These are phyloP conservation scores for Gari tellinella DNA, from an alignment of 2,888 invertebrate genomes.

Conservation along the genomic window DNA sequence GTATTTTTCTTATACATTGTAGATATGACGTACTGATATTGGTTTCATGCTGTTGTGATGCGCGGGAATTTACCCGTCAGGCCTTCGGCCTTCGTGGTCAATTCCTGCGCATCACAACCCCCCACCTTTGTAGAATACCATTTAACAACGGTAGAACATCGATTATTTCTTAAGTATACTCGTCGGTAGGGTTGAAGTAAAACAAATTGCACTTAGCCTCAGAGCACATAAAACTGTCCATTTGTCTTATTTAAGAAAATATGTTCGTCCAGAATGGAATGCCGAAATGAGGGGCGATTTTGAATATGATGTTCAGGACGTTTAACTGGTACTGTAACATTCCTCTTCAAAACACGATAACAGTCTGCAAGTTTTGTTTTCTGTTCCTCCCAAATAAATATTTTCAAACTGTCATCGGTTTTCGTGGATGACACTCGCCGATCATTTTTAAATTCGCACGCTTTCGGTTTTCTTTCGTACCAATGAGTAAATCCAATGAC, in stretches of 20 bases:
- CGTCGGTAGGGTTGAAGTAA: too few relatives aligned
- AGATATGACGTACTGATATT: too few relatives aligned
- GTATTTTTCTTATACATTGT: too few relatives aligned
- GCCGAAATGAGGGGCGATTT: not conserved
- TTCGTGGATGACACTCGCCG: constrained; percentile 62
- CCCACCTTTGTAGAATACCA: too few relatives aligned
- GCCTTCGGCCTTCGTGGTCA: too few relatives aligned
- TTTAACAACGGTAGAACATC: too few relatives aligned
- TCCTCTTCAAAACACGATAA: constrained; percentile 17
- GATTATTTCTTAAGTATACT: too few relatives aligned
- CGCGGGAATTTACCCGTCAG: too few relatives aligned
- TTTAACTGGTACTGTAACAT: constrained; percentile 6
- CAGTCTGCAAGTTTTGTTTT: constrained; percentile 39
- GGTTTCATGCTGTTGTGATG: too few relatives aligned
- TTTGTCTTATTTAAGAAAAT: constrained; percentile 41
- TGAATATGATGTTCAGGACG: constrained; percentile 32
- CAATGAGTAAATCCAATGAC: constrained; percentile 69
- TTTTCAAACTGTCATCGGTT: constrained; percentile 47
- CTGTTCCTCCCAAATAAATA: constrained; percentile 56
- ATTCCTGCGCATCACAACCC: too few relatives aligned
- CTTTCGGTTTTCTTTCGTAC: constrained; percentile 61
- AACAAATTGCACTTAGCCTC: too few relatives aligned
- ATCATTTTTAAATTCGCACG: constrained; percentile 66
- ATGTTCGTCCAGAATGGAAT: constrained; percentile 39
- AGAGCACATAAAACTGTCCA: constrained; percentile 28